Conservation (phyloP, 2,113 vertebrate species). For the Gorsachius goisagi region DNA sequence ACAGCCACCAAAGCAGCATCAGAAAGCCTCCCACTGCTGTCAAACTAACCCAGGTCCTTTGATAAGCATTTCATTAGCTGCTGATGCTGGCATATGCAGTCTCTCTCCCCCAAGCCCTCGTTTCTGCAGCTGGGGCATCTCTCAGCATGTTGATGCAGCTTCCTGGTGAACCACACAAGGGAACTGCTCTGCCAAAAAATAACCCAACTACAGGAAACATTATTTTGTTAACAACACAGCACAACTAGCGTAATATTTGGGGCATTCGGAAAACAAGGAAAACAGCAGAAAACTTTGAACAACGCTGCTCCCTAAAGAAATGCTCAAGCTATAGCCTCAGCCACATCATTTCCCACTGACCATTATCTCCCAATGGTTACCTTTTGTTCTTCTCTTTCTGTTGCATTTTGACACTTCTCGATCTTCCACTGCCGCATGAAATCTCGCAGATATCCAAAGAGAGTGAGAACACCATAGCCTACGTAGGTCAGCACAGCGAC, state of each 20-base stretch:
- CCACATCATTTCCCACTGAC: neutral
- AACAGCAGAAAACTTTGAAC: neutral
- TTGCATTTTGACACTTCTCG: slow-evolving; percentile 91
- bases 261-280: neutral
- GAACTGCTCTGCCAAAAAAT: neutral
- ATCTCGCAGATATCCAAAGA: slow-evolving; percentile 96
- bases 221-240: neutral
- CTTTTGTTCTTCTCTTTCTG: slow-evolving; percentile 92
- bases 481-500: slow-evolving; percentile 97
- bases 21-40: neutral
- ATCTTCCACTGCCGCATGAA: slow-evolving; percentile 94
- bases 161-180: neutral
- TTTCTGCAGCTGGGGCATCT: neutral
- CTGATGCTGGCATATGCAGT: neutral
- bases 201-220: neutral
- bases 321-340: neutral
- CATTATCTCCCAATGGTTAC: slow-evolving; percentile 63
- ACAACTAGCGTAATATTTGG: neutral
- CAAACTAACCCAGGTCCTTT: neutral
- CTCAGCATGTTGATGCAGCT: neutral
- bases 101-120: neutral
- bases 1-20: neutral
- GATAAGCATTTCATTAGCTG: neutral
- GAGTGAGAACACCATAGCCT: slow-evolving; percentile 94
- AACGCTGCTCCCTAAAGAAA: neutral